Conservation (phyloP, 2,113 vertebrate genomes). For the Eira barbara region DNA sequence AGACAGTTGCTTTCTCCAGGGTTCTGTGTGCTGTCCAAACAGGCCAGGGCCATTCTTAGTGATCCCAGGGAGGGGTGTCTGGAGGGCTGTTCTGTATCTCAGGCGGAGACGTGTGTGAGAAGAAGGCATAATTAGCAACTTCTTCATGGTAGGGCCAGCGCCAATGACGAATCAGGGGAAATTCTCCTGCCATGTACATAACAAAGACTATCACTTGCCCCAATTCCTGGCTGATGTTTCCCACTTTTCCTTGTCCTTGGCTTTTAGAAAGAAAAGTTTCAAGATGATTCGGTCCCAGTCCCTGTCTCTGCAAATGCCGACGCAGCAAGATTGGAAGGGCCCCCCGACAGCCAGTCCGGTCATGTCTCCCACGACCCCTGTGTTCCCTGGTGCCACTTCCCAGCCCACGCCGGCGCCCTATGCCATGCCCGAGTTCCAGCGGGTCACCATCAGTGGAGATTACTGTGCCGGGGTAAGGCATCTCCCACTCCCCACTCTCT, state of each 20-base stretch:
- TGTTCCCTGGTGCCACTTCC: conserved; percentile 49
- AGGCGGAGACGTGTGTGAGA: neutral
- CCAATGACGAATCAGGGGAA: neutral
- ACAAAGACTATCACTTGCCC: neutral
- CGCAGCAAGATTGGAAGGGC: conserved; percentile 75
- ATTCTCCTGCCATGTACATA: neutral
- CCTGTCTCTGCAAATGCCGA: conserved; percentile 89
- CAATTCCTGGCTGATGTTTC: conserved; percentile 38
- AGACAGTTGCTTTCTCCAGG: neutral
- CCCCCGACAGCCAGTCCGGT: conserved; percentile 73
- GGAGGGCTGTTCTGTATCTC: neutral
- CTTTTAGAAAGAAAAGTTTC: conserved; percentile 93
- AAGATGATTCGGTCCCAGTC: conserved; percentile 96
- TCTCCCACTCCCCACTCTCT: neutral
- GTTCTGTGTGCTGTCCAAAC: neutral
- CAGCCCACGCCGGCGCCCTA: conserved; percentile 73
- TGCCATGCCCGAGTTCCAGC: conserved; percentile 92
- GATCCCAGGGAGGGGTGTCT: neutral
- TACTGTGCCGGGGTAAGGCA: conserved; percentile 96
- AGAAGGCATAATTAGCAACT: neutral
- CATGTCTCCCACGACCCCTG: conserved; percentile 75
- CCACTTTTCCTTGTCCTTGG: conserved; percentile 57
- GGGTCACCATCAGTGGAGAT: conserved; percentile 96
- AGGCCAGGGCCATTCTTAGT: neutral
- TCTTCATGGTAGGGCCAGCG: neutral